Evolutionary conservation across 2,888 invertebrate species (phyloP), one percentile per base, ranked within the genome.

Genomic region (Lithophane ornitopus): DNA sequence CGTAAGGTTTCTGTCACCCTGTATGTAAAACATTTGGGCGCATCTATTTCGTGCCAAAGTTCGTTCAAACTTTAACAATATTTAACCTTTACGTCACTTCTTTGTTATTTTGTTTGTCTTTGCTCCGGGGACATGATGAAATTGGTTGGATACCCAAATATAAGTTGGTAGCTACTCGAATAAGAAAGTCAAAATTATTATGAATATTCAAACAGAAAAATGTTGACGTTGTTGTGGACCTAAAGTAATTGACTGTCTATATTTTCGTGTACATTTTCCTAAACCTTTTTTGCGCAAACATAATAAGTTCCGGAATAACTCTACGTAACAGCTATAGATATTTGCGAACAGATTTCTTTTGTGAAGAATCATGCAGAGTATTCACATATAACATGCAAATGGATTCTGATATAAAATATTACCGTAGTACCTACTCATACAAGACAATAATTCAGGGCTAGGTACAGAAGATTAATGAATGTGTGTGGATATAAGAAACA

Each of bases 11-110:
- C 39, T 59, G 11, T 78, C 82, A 81, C 28, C 70, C 75, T 63
- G 72, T 80, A 82, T 71, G 70, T 78, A 78, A 80, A 78, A 85
- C 67, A 80, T 80, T 86, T 75, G 46, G 59, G 14, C 70, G 58
- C 74, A 81, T 81, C 80, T 82, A 81, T 78, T 80, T 76, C 63
- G 70, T 81, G 74, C 68, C 58, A 74, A 83, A 74, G 70, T 87
- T 82, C 82, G 44, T 91, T 89, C 89, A 90, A 93, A 94, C 91
- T 94, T 93, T 88, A 88, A 91, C 90, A 92, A 93, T 93, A 93
- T 93, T 93, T 92, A 93, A 93, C 91, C 90, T 90, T 89, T 90
- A 89, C 89, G 89, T 89, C 89, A 88, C 90, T 90, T 91, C 86
- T 87, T 89, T 89, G 63, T 77, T 77, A 78, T 52, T 78, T 78